A percentile compares a stretch with the other conserved stretches of the same genome.
Evolutionary conservation across 1,140 invertebrate species (phyloP).

Genomic region (Cyphomyrmex costatus): DNA sequence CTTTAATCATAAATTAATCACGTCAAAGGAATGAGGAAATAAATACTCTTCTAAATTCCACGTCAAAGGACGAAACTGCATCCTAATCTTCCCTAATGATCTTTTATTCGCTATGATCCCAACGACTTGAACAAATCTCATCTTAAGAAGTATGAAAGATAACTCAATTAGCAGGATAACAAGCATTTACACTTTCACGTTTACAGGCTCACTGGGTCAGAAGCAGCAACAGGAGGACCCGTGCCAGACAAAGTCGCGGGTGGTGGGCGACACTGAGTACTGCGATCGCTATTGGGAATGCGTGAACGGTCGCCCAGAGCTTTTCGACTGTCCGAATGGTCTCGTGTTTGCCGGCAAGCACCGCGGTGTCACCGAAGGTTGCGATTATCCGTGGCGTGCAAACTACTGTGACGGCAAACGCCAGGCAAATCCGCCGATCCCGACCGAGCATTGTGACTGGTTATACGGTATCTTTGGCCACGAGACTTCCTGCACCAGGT

Average conservation of each 20-base stretch:
- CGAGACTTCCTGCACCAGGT: constrained; percentile 96
- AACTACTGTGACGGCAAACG: constrained; percentile 94
- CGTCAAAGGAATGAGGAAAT: constrained; percentile 16
- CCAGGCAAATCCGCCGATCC: constrained; percentile 93
- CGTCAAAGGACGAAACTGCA: neutral
- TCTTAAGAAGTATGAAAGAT: neutral
- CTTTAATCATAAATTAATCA: constrained; percentile 19
- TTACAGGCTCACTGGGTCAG: constrained; percentile 80
- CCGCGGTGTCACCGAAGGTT: constrained; percentile 94
- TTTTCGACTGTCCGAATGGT: constrained; percentile 96
- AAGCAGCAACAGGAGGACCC: constrained; percentile 90
- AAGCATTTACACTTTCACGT: neutral
- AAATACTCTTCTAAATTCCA: neutral
- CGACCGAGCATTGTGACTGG: constrained; percentile 96
- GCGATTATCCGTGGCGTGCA: constrained; percentile 95
- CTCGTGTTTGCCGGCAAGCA: constrained; percentile 95
- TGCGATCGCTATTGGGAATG: constrained; percentile 97
- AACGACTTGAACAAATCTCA: neutral
- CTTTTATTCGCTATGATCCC: neutral
- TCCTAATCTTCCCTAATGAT: neutral
- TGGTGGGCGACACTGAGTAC: constrained; percentile 92
- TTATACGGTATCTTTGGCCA: constrained; percentile 97
- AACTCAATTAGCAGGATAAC: neutral
- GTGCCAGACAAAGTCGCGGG: constrained; percentile 91
- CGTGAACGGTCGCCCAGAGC: constrained; percentile 91